Evolutionary conservation across 2,797 vertebrate genomes (phyloP), one percentile per base, ranked within the genome.

Genomic region (Anguilla megastoma): DNA sequence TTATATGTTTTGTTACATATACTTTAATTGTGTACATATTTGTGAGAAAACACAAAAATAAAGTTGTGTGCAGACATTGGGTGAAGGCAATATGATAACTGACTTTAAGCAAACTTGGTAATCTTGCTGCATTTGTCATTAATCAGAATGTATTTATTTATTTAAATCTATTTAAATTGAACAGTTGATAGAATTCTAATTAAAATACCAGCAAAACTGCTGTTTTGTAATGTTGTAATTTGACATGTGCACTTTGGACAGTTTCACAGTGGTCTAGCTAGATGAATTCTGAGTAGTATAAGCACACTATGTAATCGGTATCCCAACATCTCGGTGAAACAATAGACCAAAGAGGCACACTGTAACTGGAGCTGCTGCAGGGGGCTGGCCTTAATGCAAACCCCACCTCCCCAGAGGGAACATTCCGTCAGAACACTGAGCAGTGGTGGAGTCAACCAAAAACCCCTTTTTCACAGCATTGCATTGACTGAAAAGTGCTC

Each of bases 331-430:
- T 33, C 41, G 16, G 21, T 58, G 84, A 88, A 80, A 45, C 86
- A 80, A 89, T 12, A 69, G 86, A 87, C 88, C 85, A 89, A 33
- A 69, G 74, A 88, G 66, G 63, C 48, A 87, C 76, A 89, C 69
- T 82, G 90, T 91, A 92, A 93, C 88, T 36, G 69, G 87, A 93
- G 71, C 86, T 87, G 83, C 85, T 85, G 66, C 60, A 88, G 60
- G 48, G 63, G 63, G 30, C 4, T 69, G 74, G 74, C 74, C 18
- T 41, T 45, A 79, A 41, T 24, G 66, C 41, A 74, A 76, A 52
- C 24, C 45, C 50, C 2, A 18, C n/a, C 85, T 86, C 27, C 45
- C 21, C 45, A 74, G 85, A 54, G 41, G 69, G 66, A 36, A 52
- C 85, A 71, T 74, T 74, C n/a, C 41, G 16, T 60, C 30, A 86